Percentiles rank a stretch among this genome's conserved stretches.
phyloP scores from a whole-genome alignment of 2,797 vertebrate genomes.

The Gobionotothen gibberifrons region DNA sequence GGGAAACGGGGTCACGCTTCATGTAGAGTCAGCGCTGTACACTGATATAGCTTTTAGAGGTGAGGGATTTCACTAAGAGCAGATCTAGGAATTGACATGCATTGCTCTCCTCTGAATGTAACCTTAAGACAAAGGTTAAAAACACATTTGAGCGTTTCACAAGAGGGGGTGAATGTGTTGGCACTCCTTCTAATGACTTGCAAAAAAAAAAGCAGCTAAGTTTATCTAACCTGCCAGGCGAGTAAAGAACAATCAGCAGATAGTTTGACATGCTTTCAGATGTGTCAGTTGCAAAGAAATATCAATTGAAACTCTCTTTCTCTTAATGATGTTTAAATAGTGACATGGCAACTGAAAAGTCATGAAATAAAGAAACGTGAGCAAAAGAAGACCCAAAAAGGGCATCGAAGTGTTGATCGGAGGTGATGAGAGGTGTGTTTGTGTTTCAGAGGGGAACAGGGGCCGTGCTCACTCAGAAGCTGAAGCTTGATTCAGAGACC shows the following conservation, averaged over 20 bases:
- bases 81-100: conserved; percentile 76
- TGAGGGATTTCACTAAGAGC: conserved; percentile 78
- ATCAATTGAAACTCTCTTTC: not conserved
- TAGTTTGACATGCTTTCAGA: conserved; percentile 30
- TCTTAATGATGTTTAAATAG: conserved; percentile 4
- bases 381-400: conserved; percentile 50
- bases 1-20: conserved; percentile 80
- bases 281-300: conserved; percentile 10
- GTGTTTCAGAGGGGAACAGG: conserved; percentile 82
- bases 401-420: conserved; percentile 17
- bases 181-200: conserved; percentile 50
- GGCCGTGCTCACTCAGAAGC: conserved; percentile 88
- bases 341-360: conserved; percentile 6
- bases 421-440: conserved; percentile 58
- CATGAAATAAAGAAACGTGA: conserved; percentile 60
- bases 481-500: conserved; percentile 87
- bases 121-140: conserved; percentile 78
- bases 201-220: conserved; percentile 26
- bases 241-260: conserved; percentile 35
- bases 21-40: conserved; percentile 76
- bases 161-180: conserved; percentile 53
- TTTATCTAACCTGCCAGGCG: conserved; percentile 37
- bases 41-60: conserved; percentile 74
- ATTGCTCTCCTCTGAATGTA: conserved; percentile 72
- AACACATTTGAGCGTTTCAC: conserved; percentile 64